A percentile compares a stretch with the other conserved stretches of the same genome.
Conservation (phyloP, 2,797 vertebrate species). For the Knipowitschia caucasica region DNA sequence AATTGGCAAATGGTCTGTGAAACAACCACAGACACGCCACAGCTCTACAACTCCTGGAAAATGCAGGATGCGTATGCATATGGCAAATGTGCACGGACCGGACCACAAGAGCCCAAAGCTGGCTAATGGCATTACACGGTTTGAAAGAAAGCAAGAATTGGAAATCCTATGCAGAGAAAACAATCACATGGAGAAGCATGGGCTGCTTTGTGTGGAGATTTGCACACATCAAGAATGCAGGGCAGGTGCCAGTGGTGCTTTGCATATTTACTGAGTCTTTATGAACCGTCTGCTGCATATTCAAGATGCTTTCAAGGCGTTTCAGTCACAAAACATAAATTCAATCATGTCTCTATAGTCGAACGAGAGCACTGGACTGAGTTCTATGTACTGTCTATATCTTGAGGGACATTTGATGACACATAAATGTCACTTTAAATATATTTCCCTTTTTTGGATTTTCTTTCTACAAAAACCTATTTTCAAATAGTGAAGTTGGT, state of each 20-base stretch:
- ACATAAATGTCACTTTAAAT: no score
- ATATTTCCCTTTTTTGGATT: no score
- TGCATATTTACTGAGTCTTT: conserved; percentile 3
- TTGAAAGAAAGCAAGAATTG: conserved; percentile 38
- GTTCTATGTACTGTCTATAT: no score
- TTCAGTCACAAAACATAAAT: not conserved
- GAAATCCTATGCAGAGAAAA: conserved; percentile 36
- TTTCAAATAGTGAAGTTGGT: no score
- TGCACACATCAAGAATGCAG: conserved; percentile 17
- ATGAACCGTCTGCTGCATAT: not conserved
- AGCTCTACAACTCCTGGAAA: conserved; percentile 37
- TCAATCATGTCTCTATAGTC: no score
- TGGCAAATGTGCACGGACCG: conserved; percentile 20
- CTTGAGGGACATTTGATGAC: no score
- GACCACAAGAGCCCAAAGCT: conserved; percentile 46
- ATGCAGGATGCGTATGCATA: conserved; percentile 22
- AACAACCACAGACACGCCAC: conserved; percentile 39
- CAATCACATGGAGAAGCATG: conserved; percentile 31
- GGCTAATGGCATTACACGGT: conserved; percentile 56
- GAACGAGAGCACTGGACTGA: no score
- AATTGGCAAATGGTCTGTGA: conserved; percentile 63
- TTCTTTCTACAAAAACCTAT: no score
- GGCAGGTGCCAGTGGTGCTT: conserved; percentile 22
- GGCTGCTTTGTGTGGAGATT: conserved; percentile 31
- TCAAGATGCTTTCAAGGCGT: not conserved